Conservation (phyloP, 2,113 vertebrate species). For the Mesembrinibis cayennensis region DNA sequence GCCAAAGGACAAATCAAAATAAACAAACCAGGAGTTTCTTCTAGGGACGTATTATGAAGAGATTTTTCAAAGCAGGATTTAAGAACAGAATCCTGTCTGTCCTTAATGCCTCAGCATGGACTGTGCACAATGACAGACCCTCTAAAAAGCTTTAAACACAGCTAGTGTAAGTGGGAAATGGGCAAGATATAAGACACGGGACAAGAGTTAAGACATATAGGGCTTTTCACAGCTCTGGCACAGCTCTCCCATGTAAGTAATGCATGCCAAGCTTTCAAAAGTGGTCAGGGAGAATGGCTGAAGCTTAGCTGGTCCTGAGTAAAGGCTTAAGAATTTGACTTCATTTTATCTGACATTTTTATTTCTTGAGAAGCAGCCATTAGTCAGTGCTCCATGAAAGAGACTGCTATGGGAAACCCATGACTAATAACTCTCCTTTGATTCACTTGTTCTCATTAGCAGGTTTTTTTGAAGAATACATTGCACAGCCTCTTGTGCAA, state of each 20-base stretch:
- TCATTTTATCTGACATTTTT: background rate
- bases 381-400: background rate
- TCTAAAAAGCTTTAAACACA: background rate
- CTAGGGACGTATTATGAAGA: background rate
- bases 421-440: background rate
- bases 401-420: background rate
- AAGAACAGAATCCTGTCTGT: background rate
- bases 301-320: background rate
- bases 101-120: background rate
- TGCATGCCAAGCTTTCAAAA: background rate
- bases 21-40: slow-evolving; percentile 42
- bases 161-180: background rate
- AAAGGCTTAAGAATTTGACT: background rate
- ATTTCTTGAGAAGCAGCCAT: background rate
- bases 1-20: slow-evolving; percentile 39
- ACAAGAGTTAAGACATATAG: background rate
- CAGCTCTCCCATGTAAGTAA: background rate
- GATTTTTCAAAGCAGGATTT: slow-evolving; percentile 17
- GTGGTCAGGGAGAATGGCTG: background rate
- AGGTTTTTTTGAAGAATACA: background rate
- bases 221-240: background rate
- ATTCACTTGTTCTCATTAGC: background rate
- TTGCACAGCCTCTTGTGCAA: background rate
- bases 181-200: background rate
- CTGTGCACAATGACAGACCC: background rate